phyloP scores from a whole-genome alignment of 1,140 invertebrate species.

The Drosophila sproati region DNA sequence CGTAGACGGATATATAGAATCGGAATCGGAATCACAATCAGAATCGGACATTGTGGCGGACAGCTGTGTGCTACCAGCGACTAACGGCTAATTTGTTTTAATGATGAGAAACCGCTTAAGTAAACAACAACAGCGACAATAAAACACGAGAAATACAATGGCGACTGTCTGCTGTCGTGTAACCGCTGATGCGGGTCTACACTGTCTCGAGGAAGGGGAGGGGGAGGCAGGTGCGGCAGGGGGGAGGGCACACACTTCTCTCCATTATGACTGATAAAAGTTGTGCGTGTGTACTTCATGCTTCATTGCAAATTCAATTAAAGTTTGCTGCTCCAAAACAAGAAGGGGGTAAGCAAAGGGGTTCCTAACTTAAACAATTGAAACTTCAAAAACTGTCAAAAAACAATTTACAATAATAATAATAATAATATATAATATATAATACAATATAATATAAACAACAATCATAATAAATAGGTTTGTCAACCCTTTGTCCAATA shows the following conservation, averaged over 20 bases:
- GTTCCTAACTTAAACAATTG: neutral
- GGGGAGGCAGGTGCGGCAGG: neutral
- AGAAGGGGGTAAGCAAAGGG: neutral
- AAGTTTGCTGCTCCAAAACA: conserved; percentile 58
- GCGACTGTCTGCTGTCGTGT: conserved; percentile 34
- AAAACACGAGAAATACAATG: conserved; percentile 52
- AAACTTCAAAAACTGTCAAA: conserved; percentile 6
- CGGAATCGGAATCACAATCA: neutral
- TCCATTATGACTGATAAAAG: conserved; percentile 59
- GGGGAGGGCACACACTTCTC: conserved; percentile 15
- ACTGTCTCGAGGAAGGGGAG: neutral
- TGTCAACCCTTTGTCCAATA: conserved; percentile 13
- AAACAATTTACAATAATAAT: conserved; percentile 23
- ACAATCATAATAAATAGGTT: conserved; percentile 24
- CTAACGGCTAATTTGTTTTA: conserved; percentile 79
- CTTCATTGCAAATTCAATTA: conserved; percentile 79
- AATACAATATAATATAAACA: conserved; percentile 4
- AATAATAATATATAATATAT: neutral
- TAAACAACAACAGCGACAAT: conserved; percentile 46
- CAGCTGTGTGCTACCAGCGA: conserved; percentile 38
- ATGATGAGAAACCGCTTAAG: conserved; percentile 77
- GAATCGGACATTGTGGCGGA: conserved; percentile 18
- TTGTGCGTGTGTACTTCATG: conserved; percentile 64
- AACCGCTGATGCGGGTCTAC: conserved; percentile 47
- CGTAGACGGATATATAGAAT: conserved; percentile 18